These are phyloP conservation scores for Chaetodon trifascialis DNA, from an alignment of 2,113 vertebrate genomes.

Conservation along the genomic window DNA sequence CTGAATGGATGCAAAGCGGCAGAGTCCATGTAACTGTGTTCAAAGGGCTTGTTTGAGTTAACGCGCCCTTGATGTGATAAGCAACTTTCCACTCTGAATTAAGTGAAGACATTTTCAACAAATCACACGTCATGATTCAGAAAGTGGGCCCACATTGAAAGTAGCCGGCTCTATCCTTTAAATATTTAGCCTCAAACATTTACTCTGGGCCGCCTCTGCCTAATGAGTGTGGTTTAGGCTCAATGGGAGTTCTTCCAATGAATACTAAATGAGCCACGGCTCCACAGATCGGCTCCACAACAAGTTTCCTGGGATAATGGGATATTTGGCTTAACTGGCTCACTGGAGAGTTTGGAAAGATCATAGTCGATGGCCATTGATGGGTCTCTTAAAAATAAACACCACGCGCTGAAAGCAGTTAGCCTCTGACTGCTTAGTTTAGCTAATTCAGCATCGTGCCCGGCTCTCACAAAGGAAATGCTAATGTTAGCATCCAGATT, in stretches of 20 bases:
- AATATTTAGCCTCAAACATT: slow-evolving; percentile 53
- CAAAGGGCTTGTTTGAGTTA: neutral
- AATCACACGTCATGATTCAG: neutral
- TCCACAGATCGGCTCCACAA: slow-evolving; percentile 16
- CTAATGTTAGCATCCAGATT: slow-evolving; percentile 8
- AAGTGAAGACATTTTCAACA: neutral
- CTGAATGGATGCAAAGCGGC: neutral
- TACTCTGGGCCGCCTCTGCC: slow-evolving; percentile 22
- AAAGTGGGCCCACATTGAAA: neutral
- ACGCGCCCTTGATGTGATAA: neutral
- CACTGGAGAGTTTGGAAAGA: slow-evolving; percentile 4
- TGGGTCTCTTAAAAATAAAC: neutral
- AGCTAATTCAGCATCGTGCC: slow-evolving; percentile 9
- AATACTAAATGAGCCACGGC: slow-evolving; percentile 53
- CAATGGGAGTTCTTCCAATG: slow-evolving; percentile 31
- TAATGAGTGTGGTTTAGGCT: slow-evolving; percentile 44
- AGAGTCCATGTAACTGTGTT: neutral
- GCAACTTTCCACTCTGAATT: neutral
- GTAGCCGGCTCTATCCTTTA: slow-evolving; percentile 28
- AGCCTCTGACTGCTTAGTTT: neutral
- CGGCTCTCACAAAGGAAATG: neutral
- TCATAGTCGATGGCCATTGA: slow-evolving; percentile 1
- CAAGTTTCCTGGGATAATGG: slow-evolving; percentile 27
- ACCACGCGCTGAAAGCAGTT: neutral
- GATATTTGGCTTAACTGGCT: slow-evolving; percentile 2